Evolutionary conservation across 1,140 invertebrate species (phyloP).

Genomic region (Sycophila sp.): DNA sequence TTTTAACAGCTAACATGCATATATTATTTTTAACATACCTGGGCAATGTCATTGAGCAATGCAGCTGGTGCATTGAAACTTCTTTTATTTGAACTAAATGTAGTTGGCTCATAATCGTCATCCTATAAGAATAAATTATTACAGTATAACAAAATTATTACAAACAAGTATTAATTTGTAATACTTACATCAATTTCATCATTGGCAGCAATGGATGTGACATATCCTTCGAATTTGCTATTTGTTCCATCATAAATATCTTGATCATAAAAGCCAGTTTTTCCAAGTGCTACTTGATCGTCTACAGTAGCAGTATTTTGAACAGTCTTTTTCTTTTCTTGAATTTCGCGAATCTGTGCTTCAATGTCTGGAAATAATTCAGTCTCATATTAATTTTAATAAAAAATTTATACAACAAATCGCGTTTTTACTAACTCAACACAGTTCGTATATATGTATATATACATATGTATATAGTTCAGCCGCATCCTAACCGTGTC

Average conservation of each 20-base stretch:
- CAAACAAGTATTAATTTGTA: neutral
- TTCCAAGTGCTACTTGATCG: constrained; percentile 87
- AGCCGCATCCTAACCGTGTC: too few relatives aligned
- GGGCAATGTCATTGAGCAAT: constrained; percentile 88
- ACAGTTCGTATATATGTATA: too few relatives aligned
- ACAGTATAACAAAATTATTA: neutral
- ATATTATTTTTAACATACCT: constrained; percentile 66
- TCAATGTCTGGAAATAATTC: constrained; percentile 91
- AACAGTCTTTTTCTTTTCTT: constrained; percentile 85
- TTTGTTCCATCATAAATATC: constrained; percentile 90
- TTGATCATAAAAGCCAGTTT: constrained; percentile 89
- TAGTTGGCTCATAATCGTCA: constrained; percentile 82
- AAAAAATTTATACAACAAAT: too few relatives aligned
- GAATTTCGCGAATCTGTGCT: constrained; percentile 90
- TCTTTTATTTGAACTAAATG: constrained; percentile 75
- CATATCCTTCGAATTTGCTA: constrained; percentile 92
- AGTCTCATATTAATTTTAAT: too few relatives aligned
- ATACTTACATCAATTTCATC: constrained; percentile 83
- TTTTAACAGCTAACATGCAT: neutral
- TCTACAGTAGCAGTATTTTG: constrained; percentile 70
- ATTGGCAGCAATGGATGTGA: constrained; percentile 94
- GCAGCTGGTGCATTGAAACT: constrained; percentile 88
- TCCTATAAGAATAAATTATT: constrained; percentile 70
- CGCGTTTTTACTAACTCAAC: too few relatives aligned
- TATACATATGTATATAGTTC: too few relatives aligned